Conservation (phyloP, 2,797 vertebrate genomes). For the Urosaurus nigricauda region DNA sequence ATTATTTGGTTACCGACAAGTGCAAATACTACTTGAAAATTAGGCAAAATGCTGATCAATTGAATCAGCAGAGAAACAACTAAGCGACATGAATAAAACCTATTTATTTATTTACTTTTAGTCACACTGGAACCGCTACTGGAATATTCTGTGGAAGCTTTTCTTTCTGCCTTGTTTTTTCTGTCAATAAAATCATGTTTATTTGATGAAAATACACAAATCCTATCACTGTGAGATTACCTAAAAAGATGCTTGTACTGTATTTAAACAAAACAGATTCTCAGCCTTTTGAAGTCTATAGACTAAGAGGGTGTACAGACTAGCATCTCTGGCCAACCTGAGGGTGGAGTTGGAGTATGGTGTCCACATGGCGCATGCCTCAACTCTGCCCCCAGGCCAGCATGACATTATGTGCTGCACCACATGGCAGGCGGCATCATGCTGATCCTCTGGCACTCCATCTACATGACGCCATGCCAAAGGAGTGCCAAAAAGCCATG, state of each 20-base stretch:
- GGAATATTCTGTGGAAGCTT: not conserved
- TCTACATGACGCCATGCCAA: too few relatives aligned
- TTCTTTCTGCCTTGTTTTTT: not conserved
- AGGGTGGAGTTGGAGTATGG: too few relatives aligned
- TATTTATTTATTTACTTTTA: not conserved
- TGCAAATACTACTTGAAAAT: not conserved
- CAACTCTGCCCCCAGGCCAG: too few relatives aligned
- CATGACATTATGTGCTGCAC: too few relatives aligned
- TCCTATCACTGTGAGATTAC: not conserved
- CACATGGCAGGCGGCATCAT: rapidly evolving
- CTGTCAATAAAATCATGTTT: not conserved
- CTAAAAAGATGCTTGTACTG: not conserved
- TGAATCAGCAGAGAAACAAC: too few relatives aligned
- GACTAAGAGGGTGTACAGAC: too few relatives aligned
- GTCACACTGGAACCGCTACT: not conserved
- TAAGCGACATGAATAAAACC: not conserved
- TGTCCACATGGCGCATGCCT: too few relatives aligned
- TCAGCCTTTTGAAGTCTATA: not conserved
- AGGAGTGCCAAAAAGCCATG: too few relatives aligned
- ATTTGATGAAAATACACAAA: not conserved
- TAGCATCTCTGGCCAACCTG: too few relatives aligned
- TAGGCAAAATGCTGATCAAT: not conserved
- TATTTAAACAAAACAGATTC: not conserved
- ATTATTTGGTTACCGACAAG: not conserved
- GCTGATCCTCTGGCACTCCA: too few relatives aligned